Percentiles rank a stretch among this genome's conserved stretches.
These are phyloP conservation scores for Holacanthus passer DNA, from an alignment of 2,113 vertebrate species.

Conservation along the genomic window DNA sequence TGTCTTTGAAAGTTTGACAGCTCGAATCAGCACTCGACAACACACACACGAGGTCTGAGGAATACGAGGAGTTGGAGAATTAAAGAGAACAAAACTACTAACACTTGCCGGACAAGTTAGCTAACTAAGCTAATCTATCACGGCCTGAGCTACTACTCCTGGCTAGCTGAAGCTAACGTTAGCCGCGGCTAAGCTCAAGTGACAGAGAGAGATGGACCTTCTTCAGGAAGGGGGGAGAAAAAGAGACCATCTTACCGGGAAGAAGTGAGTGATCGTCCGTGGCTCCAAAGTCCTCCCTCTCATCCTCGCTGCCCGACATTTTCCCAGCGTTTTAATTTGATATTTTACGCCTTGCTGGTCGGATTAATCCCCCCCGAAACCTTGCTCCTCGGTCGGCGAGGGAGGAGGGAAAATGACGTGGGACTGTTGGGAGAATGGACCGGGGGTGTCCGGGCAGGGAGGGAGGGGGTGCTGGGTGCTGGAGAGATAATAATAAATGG, in stretches of 20 bases:
- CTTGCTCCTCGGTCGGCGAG: slow-evolving; percentile 76
- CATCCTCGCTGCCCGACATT: slow-evolving; percentile 87
- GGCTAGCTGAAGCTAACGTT: slow-evolving; percentile 74
- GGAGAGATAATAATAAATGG: slow-evolving; percentile 52
- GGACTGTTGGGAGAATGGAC: slow-evolving; percentile 75
- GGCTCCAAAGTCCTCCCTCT: slow-evolving; percentile 81
- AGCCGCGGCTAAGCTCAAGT: slow-evolving; percentile 74
- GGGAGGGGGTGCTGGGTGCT: slow-evolving; percentile 66
- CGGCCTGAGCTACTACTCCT: slow-evolving; percentile 57
- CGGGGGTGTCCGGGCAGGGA: slow-evolving; percentile 80
- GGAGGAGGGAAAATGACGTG: slow-evolving; percentile 85
- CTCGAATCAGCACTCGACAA: slow-evolving; percentile 1
- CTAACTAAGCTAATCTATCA: slow-evolving; percentile 70
- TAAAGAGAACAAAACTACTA: slow-evolving; percentile 8
- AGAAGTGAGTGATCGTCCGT: slow-evolving; percentile 75
- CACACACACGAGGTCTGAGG: not conserved
- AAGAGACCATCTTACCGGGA: slow-evolving; percentile 74
- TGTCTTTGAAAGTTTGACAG: slow-evolving; percentile 76
- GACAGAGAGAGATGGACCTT: slow-evolving; percentile 69
- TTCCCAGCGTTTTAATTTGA: slow-evolving; percentile 55
- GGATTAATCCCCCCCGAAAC: slow-evolving; percentile 77
- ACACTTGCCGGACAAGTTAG: slow-evolving; percentile 69
- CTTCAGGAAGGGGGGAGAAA: slow-evolving; percentile 21
- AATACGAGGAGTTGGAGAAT: not conserved
- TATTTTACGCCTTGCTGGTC: slow-evolving; percentile 60